phyloP scores from a whole-genome alignment of 23 tunicate genomes.

The Corella eumyota region DNA sequence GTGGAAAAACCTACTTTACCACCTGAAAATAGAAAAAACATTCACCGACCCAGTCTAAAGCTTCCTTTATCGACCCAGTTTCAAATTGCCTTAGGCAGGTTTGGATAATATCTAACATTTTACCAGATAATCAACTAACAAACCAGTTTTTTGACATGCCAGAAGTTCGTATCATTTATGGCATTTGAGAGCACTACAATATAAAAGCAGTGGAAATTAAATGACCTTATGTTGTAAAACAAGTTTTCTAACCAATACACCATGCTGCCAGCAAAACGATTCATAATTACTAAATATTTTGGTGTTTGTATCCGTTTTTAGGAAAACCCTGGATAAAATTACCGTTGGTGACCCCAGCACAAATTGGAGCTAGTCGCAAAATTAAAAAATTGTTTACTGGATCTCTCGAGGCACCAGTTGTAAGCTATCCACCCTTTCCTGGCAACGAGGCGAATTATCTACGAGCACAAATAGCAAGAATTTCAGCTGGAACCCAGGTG shows the following conservation, averaged over 20 bases:
- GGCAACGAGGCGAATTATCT: constrained; percentile 94
- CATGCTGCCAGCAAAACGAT: too few species aligned
- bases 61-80: not conserved
- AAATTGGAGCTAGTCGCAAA: constrained; percentile 46
- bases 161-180: too few species aligned
- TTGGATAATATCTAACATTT: too few species aligned
- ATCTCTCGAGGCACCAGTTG: constrained; percentile 64
- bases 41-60: too few species aligned
- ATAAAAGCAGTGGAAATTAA: too few species aligned
- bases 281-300: too few species aligned
- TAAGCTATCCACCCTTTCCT: constrained; percentile 94
- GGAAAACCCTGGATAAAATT: constrained; percentile 89
- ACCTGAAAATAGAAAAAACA: not conserved
- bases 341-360: constrained; percentile 91
- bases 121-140: too few species aligned
- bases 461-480: constrained; percentile 88
- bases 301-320: too few species aligned
- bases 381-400: constrained; percentile 96
- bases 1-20: not conserved
- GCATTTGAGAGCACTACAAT: too few species aligned
- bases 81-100: not conserved
- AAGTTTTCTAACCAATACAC: too few species aligned
- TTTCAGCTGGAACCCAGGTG: constrained; percentile 96
- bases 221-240: too few species aligned
- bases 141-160: too few species aligned